Evolutionary conservation across 1,140 invertebrate genomes (phyloP).

Genomic region (Acromyrmex heyeri): DNA sequence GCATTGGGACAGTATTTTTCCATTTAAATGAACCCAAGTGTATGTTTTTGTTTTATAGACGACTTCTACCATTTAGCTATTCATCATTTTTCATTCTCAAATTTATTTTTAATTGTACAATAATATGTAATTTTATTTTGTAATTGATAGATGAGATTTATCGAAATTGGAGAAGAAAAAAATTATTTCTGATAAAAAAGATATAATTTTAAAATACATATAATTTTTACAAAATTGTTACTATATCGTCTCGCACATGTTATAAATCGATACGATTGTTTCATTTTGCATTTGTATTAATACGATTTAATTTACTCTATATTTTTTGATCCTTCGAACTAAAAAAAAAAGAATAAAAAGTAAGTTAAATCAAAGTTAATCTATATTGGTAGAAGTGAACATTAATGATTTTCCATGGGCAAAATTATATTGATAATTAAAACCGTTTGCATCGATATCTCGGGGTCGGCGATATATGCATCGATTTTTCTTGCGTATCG

Average conservation of each 20-base stretch:
- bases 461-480: neutral
- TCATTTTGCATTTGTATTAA: no score
- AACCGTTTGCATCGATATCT: neutral
- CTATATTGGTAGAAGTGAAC: no score
- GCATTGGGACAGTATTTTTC: neutral
- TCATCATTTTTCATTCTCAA: neutral
- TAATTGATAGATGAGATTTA: neutral
- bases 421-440: neutral
- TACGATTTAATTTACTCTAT: no score
- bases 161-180: neutral
- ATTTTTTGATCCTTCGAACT: no score
- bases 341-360: no score
- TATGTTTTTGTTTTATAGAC: neutral
- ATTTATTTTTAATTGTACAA: neutral
- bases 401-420: neutral
- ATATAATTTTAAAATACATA: neutral
- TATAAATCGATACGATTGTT: no score
- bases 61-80: neutral
- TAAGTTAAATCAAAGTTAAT: no score
- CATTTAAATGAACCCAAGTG: neutral
- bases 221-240: neutral
- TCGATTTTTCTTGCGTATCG: slow-evolving; percentile 9
- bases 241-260: no score
- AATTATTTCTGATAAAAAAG: neutral
- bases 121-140: neutral